Evolutionary conservation across 2,888 invertebrate species (phyloP).

Genomic region (Drosophila affinis): DNA sequence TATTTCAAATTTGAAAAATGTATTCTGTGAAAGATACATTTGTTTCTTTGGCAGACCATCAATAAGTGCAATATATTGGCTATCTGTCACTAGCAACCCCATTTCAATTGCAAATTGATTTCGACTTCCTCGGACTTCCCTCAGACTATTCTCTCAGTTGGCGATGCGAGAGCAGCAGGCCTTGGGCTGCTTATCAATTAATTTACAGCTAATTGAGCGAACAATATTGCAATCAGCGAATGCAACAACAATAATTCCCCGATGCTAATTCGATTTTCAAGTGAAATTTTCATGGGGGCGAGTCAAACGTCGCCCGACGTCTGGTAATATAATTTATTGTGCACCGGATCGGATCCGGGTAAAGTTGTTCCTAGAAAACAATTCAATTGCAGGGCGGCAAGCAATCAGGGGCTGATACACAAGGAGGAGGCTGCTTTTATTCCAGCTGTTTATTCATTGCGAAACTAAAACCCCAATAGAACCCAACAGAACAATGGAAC

Average conservation of each 20-base stretch:
- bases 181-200: constrained; percentile 32
- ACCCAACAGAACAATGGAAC: constrained; percentile 25
- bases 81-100: constrained; percentile 2
- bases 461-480: constrained; percentile 18
- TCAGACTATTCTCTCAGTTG: not conserved
- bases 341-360: constrained; percentile 39
- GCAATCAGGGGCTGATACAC: not conserved
- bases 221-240: constrained; percentile 41
- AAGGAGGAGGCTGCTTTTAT: not conserved
- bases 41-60: not conserved
- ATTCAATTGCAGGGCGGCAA: constrained; percentile 15
- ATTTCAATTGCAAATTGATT: constrained; percentile 26
- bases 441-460: constrained; percentile 9
- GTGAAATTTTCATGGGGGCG: constrained; percentile 30
- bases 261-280: constrained; percentile 40
- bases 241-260: constrained; percentile 17
- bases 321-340: constrained; percentile 43
- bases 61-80: not conserved
- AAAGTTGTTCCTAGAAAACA: constrained; percentile 54
- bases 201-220: constrained; percentile 55
- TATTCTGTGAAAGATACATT: too few relatives aligned
- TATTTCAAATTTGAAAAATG: not conserved
- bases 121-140: constrained; percentile 21
- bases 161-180: too few relatives aligned
- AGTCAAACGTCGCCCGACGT: constrained; percentile 1